These are phyloP conservation scores for Acronicta psi DNA, from an alignment of 2,888 invertebrate genomes.

Conservation along the genomic window DNA sequence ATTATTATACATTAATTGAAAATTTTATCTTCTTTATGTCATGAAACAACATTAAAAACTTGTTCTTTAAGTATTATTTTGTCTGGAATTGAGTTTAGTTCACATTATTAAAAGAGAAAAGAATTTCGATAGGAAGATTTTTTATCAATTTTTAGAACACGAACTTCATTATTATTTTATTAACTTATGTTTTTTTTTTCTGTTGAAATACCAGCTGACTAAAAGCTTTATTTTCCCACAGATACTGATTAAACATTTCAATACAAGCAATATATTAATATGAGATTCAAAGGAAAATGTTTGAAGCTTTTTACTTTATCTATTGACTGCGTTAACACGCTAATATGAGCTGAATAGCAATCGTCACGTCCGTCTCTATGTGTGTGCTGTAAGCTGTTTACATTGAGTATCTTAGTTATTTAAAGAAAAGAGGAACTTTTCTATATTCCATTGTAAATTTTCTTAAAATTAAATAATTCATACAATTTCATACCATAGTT, in stretches of 20 bases:
- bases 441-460: too few relatives aligned
- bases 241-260: slow-evolving; percentile 8
- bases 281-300: slow-evolving; percentile 6
- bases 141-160: too few relatives aligned
- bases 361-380: slow-evolving; percentile 39
- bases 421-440: too few relatives aligned
- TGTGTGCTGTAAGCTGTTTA: background rate
- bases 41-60: background rate
- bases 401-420: too few relatives aligned
- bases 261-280: slow-evolving; percentile 26
- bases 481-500: too few relatives aligned
- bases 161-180: too few relatives aligned
- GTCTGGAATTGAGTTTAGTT: background rate
- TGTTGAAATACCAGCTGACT: too few relatives aligned
- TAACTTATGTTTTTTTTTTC: too few relatives aligned
- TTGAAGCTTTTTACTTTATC: slow-evolving; percentile 4
- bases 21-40: background rate
- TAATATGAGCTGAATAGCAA: slow-evolving; percentile 49
- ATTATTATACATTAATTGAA: background rate
- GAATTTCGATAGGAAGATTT: too few relatives aligned
- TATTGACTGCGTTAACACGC: slow-evolving; percentile 29
- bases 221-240: background rate
- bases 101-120: background rate
- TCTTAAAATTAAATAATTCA: too few relatives aligned
- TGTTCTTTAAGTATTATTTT: background rate